phyloP scores from a whole-genome alignment of 2,797 vertebrate genomes.

The Neopelma chrysocephalum region DNA sequence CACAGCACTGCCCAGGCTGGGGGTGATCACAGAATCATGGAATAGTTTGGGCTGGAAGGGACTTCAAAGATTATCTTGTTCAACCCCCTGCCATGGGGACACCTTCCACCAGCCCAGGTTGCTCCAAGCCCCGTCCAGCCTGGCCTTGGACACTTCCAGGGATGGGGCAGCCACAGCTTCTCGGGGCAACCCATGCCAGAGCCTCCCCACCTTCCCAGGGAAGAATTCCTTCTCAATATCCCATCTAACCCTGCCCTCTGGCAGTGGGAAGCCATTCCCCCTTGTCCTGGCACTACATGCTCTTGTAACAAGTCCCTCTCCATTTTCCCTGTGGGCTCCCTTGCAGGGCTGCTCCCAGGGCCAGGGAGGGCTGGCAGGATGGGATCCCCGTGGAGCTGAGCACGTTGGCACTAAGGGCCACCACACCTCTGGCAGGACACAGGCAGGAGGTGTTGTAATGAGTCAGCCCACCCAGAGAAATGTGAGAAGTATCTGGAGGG shows the following conservation, averaged over 20 bases:
- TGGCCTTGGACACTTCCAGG: background rate
- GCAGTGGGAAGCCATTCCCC: background rate
- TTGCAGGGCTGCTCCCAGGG: background rate
- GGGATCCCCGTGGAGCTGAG: background rate
- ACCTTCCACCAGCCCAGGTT: background rate
- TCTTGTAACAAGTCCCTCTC: too few species aligned
- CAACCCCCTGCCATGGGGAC: background rate
- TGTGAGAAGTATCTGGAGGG: background rate
- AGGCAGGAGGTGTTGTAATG: background rate
- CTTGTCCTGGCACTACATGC: background rate
- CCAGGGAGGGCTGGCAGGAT: background rate
- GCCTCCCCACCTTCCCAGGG: background rate
- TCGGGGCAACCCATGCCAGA: background rate
- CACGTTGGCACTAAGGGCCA: background rate
- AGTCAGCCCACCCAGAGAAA: background rate
- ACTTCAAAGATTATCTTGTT: background rate
- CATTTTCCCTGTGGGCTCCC: background rate
- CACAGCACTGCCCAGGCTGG: rapidly evolving
- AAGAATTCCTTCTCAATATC: background rate
- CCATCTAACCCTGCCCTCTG: background rate
- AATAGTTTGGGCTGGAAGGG: background rate
- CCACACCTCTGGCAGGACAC: background rate
- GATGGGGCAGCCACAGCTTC: background rate
- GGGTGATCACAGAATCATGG: too few species aligned
- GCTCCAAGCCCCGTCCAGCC: background rate